These are phyloP conservation scores for Crenichthys baileyi DNA, from an alignment of 2,797 vertebrate genomes.

Conservation along the genomic window DNA sequence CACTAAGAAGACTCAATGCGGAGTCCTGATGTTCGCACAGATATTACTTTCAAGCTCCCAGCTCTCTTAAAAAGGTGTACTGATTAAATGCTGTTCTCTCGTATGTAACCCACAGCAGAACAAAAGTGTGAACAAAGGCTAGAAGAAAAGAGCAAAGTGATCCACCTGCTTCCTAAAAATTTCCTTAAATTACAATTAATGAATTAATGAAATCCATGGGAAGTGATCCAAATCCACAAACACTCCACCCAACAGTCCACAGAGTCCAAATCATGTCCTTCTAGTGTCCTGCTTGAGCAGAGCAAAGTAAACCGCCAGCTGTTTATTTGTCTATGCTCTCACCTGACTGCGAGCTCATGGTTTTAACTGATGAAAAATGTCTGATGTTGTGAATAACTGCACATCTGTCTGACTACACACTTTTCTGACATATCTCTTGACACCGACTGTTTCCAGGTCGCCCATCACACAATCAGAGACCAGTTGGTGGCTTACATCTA, in stretches of 20 bases:
- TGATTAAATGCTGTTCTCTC: background rate
- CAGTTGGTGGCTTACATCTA: conserved; percentile 96
- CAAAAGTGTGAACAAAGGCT: background rate
- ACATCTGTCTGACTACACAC: conserved; percentile 1
- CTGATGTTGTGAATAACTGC: background rate
- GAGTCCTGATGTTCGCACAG: background rate
- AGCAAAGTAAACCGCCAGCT: background rate
- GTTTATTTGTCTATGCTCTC: background rate
- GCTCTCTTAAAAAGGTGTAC: background rate
- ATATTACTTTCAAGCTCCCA: background rate
- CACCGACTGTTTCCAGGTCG: conserved; percentile 82
- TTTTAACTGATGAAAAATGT: no score
- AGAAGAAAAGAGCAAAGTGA: no score
- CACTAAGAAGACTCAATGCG: background rate
- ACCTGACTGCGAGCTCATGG: background rate
- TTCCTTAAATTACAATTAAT: no score
- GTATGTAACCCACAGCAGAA: background rate
- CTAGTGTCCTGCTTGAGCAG: background rate
- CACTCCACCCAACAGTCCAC: background rate
- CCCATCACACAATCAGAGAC: conserved; percentile 90
- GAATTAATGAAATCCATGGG: background rate
- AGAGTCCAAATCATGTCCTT: background rate
- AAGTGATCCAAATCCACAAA: background rate
- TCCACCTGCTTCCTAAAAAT: no score
- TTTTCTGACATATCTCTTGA: conserved; percentile 20